Conservation (phyloP, 2,888 invertebrate genomes). For the Laothoe populi region DNA sequence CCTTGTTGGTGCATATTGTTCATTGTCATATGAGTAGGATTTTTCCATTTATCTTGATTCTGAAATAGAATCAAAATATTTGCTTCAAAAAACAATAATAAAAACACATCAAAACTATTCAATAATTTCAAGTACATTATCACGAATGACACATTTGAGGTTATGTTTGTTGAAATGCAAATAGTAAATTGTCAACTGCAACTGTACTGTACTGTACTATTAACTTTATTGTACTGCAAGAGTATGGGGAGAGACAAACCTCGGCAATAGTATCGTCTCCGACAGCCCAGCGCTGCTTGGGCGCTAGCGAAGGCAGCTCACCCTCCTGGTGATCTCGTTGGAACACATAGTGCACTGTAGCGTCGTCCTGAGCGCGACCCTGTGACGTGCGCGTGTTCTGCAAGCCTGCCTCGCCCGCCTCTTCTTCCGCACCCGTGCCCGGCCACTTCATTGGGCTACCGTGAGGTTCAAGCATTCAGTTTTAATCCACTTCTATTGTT, state of each 20-base stretch:
- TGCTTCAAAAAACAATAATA: conserved; percentile 8
- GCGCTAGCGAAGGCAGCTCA: conserved; percentile 90
- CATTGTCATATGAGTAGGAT: conserved; percentile 86
- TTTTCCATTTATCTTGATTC: conserved; percentile 95
- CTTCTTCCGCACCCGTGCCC: conserved; percentile 88
- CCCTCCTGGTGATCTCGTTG: conserved; percentile 91
- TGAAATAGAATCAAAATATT: conserved; percentile 70
- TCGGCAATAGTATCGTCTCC: conserved; percentile 95
- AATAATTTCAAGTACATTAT: neutral
- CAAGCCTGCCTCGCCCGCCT: conserved; percentile 80
- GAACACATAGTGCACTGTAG: conserved; percentile 96
- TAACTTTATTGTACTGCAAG: too few relatives aligned
- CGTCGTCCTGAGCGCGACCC: conserved; percentile 92
- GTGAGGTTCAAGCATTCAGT: conserved; percentile 85
- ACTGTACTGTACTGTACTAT: too few relatives aligned
- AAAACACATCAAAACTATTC: neutral
- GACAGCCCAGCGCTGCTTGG: conserved; percentile 94
- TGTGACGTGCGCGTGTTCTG: conserved; percentile 88
- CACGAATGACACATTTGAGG: conserved; percentile 36
- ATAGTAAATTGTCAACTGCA: conserved; percentile 7
- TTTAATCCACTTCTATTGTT: conserved; percentile 67
- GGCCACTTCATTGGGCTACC: conserved; percentile 92
- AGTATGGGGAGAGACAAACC: conserved; percentile 88
- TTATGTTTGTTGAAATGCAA: conserved; percentile 46
- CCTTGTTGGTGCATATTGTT: conserved; percentile 85